Percentiles rank a stretch among this genome's conserved stretches.
Evolutionary conservation across 2,797 vertebrate genomes (phyloP).

Genomic region (Lates japonicus): DNA sequence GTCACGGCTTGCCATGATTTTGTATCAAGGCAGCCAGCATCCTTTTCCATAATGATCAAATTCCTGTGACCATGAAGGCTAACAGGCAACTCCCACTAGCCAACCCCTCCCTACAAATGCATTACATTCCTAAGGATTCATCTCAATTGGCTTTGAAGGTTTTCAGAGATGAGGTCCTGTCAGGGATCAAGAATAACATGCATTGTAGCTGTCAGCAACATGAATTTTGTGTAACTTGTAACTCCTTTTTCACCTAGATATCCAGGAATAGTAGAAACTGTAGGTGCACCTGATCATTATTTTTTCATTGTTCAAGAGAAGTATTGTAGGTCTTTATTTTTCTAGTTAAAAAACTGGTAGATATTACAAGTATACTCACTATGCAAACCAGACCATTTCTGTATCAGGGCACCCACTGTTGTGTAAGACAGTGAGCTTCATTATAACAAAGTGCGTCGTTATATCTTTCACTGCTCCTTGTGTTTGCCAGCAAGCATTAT

Average conservation of each 20-base stretch:
- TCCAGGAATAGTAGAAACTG: background rate
- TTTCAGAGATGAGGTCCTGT: conserved; percentile 52
- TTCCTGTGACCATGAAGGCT: conserved; percentile 69
- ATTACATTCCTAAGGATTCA: conserved; percentile 65
- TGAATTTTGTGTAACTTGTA: conserved; percentile 3
- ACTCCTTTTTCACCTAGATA: background rate
- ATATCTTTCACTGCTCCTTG: conserved; percentile 65
- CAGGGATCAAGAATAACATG: conserved; percentile 55
- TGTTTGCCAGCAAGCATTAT: conserved; percentile 71
- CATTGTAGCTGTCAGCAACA: conserved; percentile 30
- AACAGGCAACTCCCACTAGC: conserved; percentile 51
- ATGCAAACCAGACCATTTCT: conserved; percentile 33
- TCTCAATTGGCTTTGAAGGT: conserved; percentile 64
- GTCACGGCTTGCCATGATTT: conserved; percentile 75
- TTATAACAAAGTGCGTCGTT: conserved; percentile 61
- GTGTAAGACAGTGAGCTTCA: conserved; percentile 64
- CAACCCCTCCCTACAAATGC: conserved; percentile 45
- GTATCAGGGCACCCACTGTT: conserved; percentile 39
- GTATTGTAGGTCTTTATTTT: conserved; percentile 1
- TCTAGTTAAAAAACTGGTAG: conserved; percentile 18
- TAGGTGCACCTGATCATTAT: background rate
- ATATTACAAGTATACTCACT: conserved; percentile 4
- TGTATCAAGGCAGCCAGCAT: conserved; percentile 63
- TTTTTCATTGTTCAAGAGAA: conserved; percentile 1
- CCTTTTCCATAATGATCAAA: conserved; percentile 68